Base-by-base conservation (phyloP, 1,140 invertebrate genomes). In the Drosophila orena region DNA sequence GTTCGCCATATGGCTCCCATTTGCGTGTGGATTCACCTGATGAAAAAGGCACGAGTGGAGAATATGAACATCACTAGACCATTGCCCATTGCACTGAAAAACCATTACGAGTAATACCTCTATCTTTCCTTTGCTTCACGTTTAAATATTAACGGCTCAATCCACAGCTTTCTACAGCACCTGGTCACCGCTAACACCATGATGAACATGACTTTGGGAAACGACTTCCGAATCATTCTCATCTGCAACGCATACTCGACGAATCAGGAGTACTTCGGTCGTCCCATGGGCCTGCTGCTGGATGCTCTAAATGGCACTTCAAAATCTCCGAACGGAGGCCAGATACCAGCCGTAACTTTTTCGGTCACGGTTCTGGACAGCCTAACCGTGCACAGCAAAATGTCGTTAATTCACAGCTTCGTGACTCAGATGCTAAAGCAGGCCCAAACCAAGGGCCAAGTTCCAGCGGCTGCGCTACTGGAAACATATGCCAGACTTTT, bases 321-420 rank as follows among this genome's bases (percentile, higher is more conserved):
- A 60, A 97, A 97, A 79, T 60, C 94, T 0, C 79, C 94, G 15
- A 92, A 93, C 4, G 93, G 93, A 56, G 68, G 71, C 11, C 93
- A 93, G 10, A 61, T 93, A 4, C 92, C 93, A 12, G 96, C 96
- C 8, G 95, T 96, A 14, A 98, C 98, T 1, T 93, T 99, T 12
- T 97, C 97, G 0, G 98, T 99, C 96, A 96, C 96, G 27, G 95
- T 98, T 17, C 92, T 99, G 3, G 98, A 99, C 91, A 98, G 98
- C n/a, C 92, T 99, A 14, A 99, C 98, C 0, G 96, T 99, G 11
- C 98, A 99, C 92, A 97, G 97, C 0, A 99, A 99, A 93, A 99
- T 99, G 98, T 98, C 97, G 70, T 93, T 99, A n/a, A 98, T 99
- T 59, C 98, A 99, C 53, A 92, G 91, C 22, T 92, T 92, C 61